A percentile compares a stretch with the other conserved stretches of the same genome.
Conservation (phyloP, 2,113 vertebrate genomes). For the Agelaius phoeniceus region DNA sequence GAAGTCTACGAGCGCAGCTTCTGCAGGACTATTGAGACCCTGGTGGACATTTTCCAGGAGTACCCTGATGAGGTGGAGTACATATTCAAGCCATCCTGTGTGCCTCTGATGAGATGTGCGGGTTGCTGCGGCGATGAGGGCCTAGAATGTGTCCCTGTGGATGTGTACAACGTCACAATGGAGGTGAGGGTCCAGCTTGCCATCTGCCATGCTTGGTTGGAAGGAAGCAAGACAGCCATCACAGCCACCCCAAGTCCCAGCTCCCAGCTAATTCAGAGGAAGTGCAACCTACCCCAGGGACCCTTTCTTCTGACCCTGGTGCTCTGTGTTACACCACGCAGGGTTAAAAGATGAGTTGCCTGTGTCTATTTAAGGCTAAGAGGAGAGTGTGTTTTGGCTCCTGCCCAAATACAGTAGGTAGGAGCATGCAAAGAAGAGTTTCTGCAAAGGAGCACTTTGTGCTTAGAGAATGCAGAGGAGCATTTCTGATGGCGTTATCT, state of each 20-base stretch:
- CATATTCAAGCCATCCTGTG: conserved; percentile 96
- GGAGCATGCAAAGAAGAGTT: neutral
- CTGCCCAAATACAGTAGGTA: neutral
- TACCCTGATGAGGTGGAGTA: conserved; percentile 95
- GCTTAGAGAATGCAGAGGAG: neutral
- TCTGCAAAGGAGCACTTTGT: neutral
- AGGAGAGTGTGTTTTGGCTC: neutral
- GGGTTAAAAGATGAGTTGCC: neutral
- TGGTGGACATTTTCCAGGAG: conserved; percentile 97
- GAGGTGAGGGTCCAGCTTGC: conserved; percentile 78
- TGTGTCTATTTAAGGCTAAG: neutral
- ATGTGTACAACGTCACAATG: conserved; percentile 91
- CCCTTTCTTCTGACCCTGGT: neutral
- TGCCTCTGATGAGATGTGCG: conserved; percentile 90
- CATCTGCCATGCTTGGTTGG: neutral
- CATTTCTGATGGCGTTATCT: neutral
- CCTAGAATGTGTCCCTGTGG: conserved; percentile 88
- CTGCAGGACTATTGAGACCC: conserved; percentile 90
- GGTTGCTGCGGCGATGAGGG: conserved; percentile 95
- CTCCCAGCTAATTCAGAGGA: neutral
- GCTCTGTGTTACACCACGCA: neutral
- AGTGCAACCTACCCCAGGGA: neutral
- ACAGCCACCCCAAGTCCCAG: neutral
- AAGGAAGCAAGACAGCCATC: neutral
- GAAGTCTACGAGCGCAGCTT: conserved; percentile 92